Percentiles rank a stretch among this genome's conserved stretches.
Evolutionary conservation across 1,140 invertebrate species (phyloP).

Genomic region (Platyscapa corneri): DNA sequence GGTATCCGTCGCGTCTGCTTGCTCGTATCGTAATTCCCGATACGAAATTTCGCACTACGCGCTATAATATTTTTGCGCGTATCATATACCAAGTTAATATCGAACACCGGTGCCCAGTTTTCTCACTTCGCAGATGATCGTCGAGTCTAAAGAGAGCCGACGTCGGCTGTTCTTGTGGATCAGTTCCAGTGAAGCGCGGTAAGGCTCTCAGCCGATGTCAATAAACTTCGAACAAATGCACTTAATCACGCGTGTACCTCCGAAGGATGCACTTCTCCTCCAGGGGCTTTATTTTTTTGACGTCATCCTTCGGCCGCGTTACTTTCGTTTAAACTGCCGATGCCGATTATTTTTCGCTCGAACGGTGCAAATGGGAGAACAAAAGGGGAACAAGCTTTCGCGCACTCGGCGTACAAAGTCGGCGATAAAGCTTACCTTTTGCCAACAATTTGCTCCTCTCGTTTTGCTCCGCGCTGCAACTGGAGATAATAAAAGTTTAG

Average conservation of each 20-base stretch:
- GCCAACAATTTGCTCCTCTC: neutral
- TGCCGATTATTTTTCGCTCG: constrained; percentile 31
- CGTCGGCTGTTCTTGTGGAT: constrained; percentile 61
- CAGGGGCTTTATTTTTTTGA: neutral
- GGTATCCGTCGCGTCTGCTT: neutral
- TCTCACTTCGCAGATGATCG: constrained; percentile 23
- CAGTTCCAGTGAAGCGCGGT: constrained; percentile 60
- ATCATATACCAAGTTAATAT: constrained; percentile 9
- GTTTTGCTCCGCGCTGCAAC: neutral
- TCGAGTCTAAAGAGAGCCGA: constrained; percentile 56
- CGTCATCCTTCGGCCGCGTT: constrained; percentile 14
- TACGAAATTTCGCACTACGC: constrained; percentile 8
- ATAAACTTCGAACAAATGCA: constrained; percentile 64
- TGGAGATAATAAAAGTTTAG: neutral
- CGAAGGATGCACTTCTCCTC: constrained; percentile 54
- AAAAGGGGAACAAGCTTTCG: neutral
- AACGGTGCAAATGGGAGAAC: neutral
- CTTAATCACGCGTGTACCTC: constrained; percentile 64
- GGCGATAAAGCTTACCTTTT: neutral
- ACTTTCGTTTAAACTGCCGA: constrained; percentile 25
- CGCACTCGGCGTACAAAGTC: constrained; percentile 44
- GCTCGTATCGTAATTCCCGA: constrained; percentile 14
- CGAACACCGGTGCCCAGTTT: constrained; percentile 15
- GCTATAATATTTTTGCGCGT: neutral
- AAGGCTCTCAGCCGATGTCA: constrained; percentile 54